Base-by-base conservation (phyloP, 1,140 invertebrate species). In the Ptiloglossa arizonensis region DNA sequence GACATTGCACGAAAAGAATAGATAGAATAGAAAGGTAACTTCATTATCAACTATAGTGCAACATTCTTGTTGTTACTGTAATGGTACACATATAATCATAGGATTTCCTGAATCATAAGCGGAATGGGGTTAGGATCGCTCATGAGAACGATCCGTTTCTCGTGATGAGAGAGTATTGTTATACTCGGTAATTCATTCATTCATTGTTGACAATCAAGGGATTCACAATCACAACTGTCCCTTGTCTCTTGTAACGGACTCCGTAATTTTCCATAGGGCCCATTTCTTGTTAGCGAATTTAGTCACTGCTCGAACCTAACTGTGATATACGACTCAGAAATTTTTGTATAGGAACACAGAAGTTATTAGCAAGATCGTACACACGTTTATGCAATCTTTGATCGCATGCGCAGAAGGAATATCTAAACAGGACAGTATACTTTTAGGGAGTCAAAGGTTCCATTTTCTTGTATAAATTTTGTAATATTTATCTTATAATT, bases 251-350 rank as follows among this genome's bases (percentile, higher is more conserved):
- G 19, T 56, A 84, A 85, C 69, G 59, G 70, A 57, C 41, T 35
- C 44, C 46, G 85, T 74, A 87, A 87, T 68, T 87, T 87, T 87
- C 81, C 83, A 86, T 50, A 50, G 69, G 60, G 64, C 57, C 35
- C 13, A 32, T 72, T 69, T 66, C 63, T 64, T 27, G 19, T 63
- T 69, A 57, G 9, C 46, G 57, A 72, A 76, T 83, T 80, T 48
- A 48, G 15, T 22, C 17, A 6, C 9, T 3, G 17, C 22, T 5
- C 2, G 13, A n/a, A 63, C n/a, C 22, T 27, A 13, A 44, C 24
- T n/a, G 27, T 8, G 11, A 41, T 54, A 52, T 19, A 52, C n/a
- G 50, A 62, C 44, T 52, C n/a, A 17, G 41, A 38, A 38, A 50
- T 50, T 11, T 5, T 22, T 60, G 19, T 69, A 5, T 67, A 17